These are phyloP conservation scores for Butorides virescens DNA, from an alignment of 2,113 vertebrate genomes.

Conservation along the genomic window DNA sequence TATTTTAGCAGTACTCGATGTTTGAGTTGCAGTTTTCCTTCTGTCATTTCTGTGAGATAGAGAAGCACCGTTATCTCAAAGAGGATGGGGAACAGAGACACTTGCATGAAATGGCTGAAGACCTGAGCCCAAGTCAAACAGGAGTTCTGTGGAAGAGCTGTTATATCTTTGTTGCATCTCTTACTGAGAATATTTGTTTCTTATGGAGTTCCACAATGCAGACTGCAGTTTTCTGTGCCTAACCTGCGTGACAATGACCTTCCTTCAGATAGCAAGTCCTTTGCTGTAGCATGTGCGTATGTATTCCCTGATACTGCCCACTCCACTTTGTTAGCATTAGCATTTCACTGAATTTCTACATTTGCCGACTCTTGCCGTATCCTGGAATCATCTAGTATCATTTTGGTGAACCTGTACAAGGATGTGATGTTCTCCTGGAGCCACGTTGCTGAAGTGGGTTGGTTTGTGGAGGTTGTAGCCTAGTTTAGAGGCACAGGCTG, in stretches of 20 bases:
- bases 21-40: neutral
- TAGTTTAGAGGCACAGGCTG: neutral
- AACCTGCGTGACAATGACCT: neutral
- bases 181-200: neutral
- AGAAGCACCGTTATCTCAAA: neutral
- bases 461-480: neutral
- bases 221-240: neutral
- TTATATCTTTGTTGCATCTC: neutral
- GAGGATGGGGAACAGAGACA: fast-evolving
- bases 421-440: neutral
- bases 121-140: neutral
- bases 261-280: neutral
- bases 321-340: neutral
- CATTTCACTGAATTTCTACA: neutral
- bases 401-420: neutral
- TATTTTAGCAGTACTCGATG: neutral
- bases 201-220: neutral
- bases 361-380: neutral
- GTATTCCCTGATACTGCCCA: neutral
- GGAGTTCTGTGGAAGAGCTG: neutral
- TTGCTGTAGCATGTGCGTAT: neutral
- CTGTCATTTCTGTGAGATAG: neutral
- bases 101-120: neutral
- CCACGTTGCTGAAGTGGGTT: neutral
- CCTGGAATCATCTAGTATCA: neutral